Base-by-base conservation (phyloP, 2,113 vertebrate genomes). In the Mus spicilegus region DNA sequence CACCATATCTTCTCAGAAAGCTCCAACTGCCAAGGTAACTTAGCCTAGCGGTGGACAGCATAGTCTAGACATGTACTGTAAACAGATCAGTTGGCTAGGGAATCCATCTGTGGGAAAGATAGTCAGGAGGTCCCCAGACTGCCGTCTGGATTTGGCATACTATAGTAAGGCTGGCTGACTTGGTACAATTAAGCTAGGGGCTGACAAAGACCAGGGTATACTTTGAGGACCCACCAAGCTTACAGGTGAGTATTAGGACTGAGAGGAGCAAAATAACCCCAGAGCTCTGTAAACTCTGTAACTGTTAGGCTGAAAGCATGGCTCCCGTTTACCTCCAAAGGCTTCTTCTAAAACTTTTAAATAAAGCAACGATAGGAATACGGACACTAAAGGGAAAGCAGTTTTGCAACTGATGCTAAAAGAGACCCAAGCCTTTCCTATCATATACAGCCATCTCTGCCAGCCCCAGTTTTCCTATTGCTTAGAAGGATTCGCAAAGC, bases 261-360 rank as follows among this genome's bases (percentile, higher is more conserved):
- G 36, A 1, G 20, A 5, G 6, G 19, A 93, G 65, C 9, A 49
- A 77, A 90, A 77, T 51, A 76, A 92, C 5, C 46, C 51, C 73
- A 92, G 75, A 85, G 56, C 16, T 72, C 80, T 63, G 20, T 77
- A 26, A 90, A 42, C 19, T 87, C 4, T 13, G 42, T 3, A 85
- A 58, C 16, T 61, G 42, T 51, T 33, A 1, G 56, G 65, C 36
- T 30, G 30, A 33, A 92, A 97, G 24, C 33, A 76, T 54, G 51
- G 84, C 91, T 51, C 94, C 70, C 65, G 63, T 61, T 90, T 88
- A 78, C 70, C 73, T 78, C 75, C 73, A 97, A 58, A 93, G 56
- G n/a, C 51, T 76, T 96, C 86, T 92, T 96, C 89, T 92, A 26
- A 6, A 88, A 81, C 12, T 36, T 91, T 94, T 91, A 61, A 89